Percentiles rank a stretch among this genome's conserved stretches.
Evolutionary conservation across 2,113 vertebrate species (phyloP).

Genomic region (Paratilapia polleni): DNA sequence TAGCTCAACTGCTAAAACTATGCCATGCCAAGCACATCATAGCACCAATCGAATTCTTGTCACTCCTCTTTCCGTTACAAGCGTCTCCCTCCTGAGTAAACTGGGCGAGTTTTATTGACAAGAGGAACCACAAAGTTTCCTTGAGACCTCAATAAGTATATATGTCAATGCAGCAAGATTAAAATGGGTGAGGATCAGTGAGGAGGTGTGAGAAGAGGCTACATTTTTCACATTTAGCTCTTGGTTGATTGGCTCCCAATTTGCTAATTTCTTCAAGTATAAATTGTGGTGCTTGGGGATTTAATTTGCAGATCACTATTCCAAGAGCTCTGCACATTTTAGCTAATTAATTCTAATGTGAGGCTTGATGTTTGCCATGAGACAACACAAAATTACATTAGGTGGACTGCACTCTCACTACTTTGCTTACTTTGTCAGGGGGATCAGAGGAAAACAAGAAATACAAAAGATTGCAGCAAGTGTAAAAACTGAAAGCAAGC

Average conservation of each 20-base stretch:
- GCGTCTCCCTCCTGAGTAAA: background rate
- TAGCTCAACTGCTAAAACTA: slow-evolving; percentile 10
- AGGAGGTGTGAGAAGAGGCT: background rate
- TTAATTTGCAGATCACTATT: background rate
- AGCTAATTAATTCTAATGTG: background rate
- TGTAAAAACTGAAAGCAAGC: background rate
- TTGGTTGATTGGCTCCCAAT: background rate
- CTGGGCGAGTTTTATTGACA: background rate
- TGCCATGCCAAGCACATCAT: background rate
- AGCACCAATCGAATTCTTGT: background rate
- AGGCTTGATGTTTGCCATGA: background rate
- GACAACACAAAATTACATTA: background rate
- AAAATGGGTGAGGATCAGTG: background rate
- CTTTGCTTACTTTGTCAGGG: background rate
- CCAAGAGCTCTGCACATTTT: background rate
- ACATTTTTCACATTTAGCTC: background rate
- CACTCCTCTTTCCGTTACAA: background rate
- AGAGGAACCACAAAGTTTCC: background rate
- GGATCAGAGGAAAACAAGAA: background rate
- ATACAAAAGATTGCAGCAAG: background rate
- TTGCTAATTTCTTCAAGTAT: background rate
- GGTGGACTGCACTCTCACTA: background rate
- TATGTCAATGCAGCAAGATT: background rate
- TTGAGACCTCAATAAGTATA: background rate
- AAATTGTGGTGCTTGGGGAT: background rate